phyloP scores from a whole-genome alignment of 2,797 vertebrate genomes.

The Gorsachius magnificus region DNA sequence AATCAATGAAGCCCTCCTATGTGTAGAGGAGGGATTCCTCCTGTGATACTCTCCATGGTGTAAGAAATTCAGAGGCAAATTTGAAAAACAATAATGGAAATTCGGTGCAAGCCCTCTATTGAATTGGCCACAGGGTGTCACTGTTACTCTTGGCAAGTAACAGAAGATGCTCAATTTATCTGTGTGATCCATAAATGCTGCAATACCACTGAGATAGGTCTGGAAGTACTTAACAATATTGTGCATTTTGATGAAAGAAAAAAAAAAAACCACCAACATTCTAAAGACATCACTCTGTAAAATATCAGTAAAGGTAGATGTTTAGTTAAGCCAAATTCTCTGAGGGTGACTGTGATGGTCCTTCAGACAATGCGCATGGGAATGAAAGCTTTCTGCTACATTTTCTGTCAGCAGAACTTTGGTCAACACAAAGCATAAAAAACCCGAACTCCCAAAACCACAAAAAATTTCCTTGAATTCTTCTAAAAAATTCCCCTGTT shows the following conservation, averaged over 20 bases:
- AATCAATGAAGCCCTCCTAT: neutral
- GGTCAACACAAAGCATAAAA: neutral
- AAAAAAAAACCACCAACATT: neutral
- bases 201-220: neutral
- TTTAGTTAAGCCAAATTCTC: neutral
- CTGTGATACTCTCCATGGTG: neutral
- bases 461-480: neutral
- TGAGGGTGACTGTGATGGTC: neutral
- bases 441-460: neutral
- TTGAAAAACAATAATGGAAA: neutral
- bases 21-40: neutral
- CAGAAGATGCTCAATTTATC: neutral
- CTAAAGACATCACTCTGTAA: neutral
- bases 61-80: neutral
- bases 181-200: neutral
- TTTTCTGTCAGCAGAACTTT: neutral
- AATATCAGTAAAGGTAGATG: neutral
- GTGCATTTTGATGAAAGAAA: neutral
- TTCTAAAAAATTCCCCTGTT: neutral
- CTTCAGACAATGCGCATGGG: rapidly evolving
- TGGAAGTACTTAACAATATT: neutral
- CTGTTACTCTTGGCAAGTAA: neutral
- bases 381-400: neutral
- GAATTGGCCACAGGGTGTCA: conserved; percentile 26
- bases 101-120: no score